These are phyloP conservation scores for Teleogryllus occipitalis DNA, from an alignment of 1,140 invertebrate species.

Conservation along the genomic window DNA sequence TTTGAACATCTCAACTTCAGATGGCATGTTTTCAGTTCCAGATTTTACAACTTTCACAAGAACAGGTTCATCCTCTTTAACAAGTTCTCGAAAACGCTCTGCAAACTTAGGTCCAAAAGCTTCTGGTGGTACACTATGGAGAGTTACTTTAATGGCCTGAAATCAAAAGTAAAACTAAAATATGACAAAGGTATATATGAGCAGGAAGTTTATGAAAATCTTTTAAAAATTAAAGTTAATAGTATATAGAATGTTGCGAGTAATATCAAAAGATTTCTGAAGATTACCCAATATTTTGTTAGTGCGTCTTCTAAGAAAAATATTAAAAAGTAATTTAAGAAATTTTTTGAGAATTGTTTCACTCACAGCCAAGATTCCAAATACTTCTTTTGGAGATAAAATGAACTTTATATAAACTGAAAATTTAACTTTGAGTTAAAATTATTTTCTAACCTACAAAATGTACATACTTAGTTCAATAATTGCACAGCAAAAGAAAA, in stretches of 20 bases:
- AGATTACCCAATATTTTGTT: neutral
- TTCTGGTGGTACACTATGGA: constrained; percentile 40
- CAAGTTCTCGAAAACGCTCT: constrained; percentile 37
- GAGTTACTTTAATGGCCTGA: constrained; percentile 43
- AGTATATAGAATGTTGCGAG: too few relatives aligned
- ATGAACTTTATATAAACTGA: too few relatives aligned
- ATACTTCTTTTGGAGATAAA: neutral
- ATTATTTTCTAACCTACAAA: too few relatives aligned
- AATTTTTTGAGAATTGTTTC: neutral
- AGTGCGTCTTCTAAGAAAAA: neutral
- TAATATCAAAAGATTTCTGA: neutral
- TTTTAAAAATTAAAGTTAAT: too few relatives aligned
- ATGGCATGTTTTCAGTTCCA: constrained; percentile 25
- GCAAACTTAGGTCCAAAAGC: constrained; percentile 37
- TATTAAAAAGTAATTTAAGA: neutral
- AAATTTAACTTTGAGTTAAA: too few relatives aligned
- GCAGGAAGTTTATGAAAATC: neutral
- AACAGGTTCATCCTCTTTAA: constrained; percentile 38
- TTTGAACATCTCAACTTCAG: constrained; percentile 51
- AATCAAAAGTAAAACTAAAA: constrained; percentile 19
- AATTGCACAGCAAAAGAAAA: too few relatives aligned
- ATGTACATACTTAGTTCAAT: too few relatives aligned
- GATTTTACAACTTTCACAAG: constrained; percentile 35
- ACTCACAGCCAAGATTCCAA: neutral
- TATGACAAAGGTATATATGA: neutral